Conservation (phyloP, 2,797 vertebrate genomes). For the Pseudocheirus occidentalis region DNA sequence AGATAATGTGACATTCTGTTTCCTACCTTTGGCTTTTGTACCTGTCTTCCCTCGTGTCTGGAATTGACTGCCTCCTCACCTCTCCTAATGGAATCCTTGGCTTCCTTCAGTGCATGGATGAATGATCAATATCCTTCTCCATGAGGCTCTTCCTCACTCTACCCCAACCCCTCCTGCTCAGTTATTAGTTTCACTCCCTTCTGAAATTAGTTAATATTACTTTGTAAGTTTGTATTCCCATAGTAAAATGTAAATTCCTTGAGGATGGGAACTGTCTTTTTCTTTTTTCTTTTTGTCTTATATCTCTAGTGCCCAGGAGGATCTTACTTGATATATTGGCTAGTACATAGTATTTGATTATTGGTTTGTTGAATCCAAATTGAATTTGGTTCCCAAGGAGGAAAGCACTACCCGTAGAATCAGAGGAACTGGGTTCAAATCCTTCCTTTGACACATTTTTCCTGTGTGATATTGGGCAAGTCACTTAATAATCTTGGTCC, state of each 20-base stretch:
- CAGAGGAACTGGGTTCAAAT: background rate
- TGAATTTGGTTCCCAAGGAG: background rate
- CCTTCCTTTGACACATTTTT: background rate
- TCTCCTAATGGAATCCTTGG: background rate
- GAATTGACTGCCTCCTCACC: background rate
- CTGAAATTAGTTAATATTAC: background rate
- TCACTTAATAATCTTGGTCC: background rate
- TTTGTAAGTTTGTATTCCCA: background rate
- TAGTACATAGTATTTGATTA: background rate
- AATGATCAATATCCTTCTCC: background rate
- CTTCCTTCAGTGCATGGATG: background rate
- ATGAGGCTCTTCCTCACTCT: background rate
- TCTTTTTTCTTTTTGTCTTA: background rate
- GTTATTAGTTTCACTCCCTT: background rate
- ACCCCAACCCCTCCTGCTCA: background rate
- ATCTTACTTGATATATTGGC: background rate
- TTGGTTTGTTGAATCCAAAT: background rate
- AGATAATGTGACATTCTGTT: background rate
- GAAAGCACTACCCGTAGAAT: background rate
- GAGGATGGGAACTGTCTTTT: background rate
- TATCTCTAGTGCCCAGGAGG: background rate
- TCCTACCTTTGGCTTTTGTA: background rate
- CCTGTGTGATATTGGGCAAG: background rate
- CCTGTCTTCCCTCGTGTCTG: background rate
- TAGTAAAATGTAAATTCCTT: background rate